phyloP scores from a whole-genome alignment of 2,797 vertebrate species.

The Tarsius wallacei region DNA sequence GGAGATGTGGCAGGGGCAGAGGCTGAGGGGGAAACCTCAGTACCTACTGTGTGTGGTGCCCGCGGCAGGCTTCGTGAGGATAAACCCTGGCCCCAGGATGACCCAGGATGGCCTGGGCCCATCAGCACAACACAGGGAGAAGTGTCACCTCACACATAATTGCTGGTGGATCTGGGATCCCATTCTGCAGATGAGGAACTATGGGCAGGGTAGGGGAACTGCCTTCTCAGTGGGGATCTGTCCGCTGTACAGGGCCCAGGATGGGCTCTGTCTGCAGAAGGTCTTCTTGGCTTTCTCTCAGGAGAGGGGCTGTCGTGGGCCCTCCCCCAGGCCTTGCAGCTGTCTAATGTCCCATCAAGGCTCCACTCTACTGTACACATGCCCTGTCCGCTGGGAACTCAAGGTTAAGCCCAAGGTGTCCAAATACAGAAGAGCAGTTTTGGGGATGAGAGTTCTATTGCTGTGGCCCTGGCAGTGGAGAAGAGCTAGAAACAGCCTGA shows the following conservation, averaged over 20 bases:
- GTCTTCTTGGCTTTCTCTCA: background rate
- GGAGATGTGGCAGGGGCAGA: background rate
- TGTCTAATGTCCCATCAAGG: background rate
- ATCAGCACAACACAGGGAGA: background rate
- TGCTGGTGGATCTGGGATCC: background rate
- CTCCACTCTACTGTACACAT: background rate
- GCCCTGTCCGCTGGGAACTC: background rate
- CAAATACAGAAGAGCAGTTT: background rate
- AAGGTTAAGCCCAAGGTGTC: background rate
- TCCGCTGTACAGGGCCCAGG: background rate
- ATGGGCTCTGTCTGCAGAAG: background rate
- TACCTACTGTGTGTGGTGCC: background rate
- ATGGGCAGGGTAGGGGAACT: no score
- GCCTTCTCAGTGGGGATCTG: background rate
- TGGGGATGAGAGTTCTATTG: background rate
- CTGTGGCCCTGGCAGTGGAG: background rate
- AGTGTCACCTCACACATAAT: background rate
- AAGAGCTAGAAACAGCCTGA: background rate
- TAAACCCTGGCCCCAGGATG: background rate
- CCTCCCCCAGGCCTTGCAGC: background rate
- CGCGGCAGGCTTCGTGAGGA: background rate
- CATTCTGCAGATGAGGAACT: background rate
- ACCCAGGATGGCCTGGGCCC: no score
- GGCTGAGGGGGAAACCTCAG: background rate
- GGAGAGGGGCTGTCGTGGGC: background rate